Evolutionary conservation across 2,113 vertebrate species (phyloP).

Genomic region (Okapia johnstoni): DNA sequence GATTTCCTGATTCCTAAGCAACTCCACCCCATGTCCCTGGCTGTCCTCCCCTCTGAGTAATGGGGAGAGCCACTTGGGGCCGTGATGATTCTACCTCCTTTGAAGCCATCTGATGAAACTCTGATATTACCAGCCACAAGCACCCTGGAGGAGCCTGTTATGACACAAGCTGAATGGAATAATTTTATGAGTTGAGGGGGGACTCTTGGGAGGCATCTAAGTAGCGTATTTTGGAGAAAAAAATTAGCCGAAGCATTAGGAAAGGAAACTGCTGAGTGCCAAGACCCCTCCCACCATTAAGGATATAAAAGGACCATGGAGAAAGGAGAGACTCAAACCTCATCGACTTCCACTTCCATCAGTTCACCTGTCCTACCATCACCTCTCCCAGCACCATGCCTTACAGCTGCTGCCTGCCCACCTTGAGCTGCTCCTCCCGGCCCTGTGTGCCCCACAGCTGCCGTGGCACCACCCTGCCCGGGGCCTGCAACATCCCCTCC

Average conservation of each 20-base stretch:
- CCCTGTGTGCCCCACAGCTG: slow-evolving; percentile 26
- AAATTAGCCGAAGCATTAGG: slow-evolving; percentile 54
- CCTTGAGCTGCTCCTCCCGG: not conserved
- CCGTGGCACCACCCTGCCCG: not conserved
- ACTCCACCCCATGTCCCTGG: not conserved
- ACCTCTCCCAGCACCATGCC: slow-evolving; percentile 10
- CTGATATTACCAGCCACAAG: slow-evolving; percentile 53
- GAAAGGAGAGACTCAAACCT: slow-evolving; percentile 45
- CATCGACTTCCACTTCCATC: not conserved
- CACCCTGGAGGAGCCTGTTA: slow-evolving; percentile 10
- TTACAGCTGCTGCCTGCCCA: slow-evolving; percentile 28
- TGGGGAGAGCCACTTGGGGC: not conserved
- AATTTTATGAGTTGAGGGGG: slow-evolving; percentile 68
- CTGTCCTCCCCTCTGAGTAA: slow-evolving; percentile 56
- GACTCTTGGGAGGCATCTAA: slow-evolving; percentile 64
- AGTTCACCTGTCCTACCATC: not conserved
- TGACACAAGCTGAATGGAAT: slow-evolving; percentile 62
- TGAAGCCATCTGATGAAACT: slow-evolving; percentile 60
- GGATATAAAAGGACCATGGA: slow-evolving; percentile 65
- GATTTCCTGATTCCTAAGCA: not conserved
- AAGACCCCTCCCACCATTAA: slow-evolving; percentile 40
- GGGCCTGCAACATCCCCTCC: slow-evolving; percentile 32
- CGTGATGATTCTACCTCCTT: slow-evolving; percentile 45
- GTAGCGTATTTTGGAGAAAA: slow-evolving; percentile 68
- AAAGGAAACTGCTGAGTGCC: slow-evolving; percentile 40